Base-by-base conservation (phyloP, 2,113 vertebrate species). In the Tiliqua scincoides region DNA sequence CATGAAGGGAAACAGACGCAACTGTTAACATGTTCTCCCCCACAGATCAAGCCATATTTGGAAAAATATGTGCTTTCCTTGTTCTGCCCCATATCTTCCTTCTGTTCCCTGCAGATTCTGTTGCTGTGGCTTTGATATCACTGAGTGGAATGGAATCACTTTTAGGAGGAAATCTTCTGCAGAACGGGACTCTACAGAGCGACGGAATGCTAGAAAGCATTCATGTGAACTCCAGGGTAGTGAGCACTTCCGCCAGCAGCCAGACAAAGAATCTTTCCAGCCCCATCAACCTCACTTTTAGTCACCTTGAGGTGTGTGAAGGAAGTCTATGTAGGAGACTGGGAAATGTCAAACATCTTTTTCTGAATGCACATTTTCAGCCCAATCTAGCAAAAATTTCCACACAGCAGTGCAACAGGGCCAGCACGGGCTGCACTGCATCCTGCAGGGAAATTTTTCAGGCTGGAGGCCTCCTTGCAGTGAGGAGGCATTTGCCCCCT, bases 61-160 rank as follows among this genome's bases (percentile, higher is more conserved):
- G 14, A 40, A 71, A 30, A 27, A n/a, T 43, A 1, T 83, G 25
- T 43, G 27, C 5, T 14, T 61, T 83, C 25, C 8, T 37, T 37
- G 12, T 23, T 40, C n/a, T 57, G 3, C 35, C 43, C 3, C 73
- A 20, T 9, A 14, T 21, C 63, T 81, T 81, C 35, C 15, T 70
- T 27, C 9, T 78, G n/a, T 37, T 52, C 57, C 18, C 57, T 67
- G 23, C 63, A 87, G 86, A 37, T 35, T 40, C 21, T 43, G 11
- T 82, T n/a, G 86, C 73, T 52, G 63, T 87, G 5, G 86, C 86
- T 83, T 87, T 87, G 78, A 62, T 83, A 68, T 78, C 86, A 61
- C 78, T 59, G 10, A 15, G 1, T 76, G 73, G 73, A 20, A 54
- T 87, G 73, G 30, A 62, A 61, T 71, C 86, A 68, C 21, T 78